Conservation (phyloP, 2,113 vertebrate species). For the Nothobranchius furzeri region DNA sequence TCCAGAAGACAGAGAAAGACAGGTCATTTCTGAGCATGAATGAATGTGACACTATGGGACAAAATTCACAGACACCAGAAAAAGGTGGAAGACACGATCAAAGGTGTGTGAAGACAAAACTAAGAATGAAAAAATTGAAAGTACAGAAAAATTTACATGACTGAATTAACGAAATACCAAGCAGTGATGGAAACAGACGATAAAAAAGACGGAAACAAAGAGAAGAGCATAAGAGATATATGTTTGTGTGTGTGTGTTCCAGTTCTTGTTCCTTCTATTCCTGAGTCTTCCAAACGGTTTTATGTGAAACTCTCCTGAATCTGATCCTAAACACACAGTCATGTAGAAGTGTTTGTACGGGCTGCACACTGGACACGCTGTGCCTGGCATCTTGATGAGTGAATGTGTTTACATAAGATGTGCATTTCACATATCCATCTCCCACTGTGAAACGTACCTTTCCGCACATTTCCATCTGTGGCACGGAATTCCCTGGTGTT, state of each 20-base stretch:
- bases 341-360: constrained; percentile 24
- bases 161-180: constrained; percentile 53
- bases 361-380: constrained; percentile 26
- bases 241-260: constrained; percentile 35
- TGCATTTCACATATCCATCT: constrained; percentile 40
- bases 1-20: constrained; percentile 71
- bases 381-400: constrained; percentile 41
- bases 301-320: neutral
- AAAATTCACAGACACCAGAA: constrained; percentile 34
- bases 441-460: constrained; percentile 81
- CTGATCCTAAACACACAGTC: neutral
- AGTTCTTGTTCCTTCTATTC: constrained; percentile 12
- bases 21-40: constrained; percentile 62
- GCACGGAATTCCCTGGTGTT: constrained; percentile 90
- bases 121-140: constrained; percentile 25
- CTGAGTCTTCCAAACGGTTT: constrained; percentile 14
- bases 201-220: constrained; percentile 61
- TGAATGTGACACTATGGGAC: constrained; percentile 43
- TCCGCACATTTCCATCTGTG: constrained; percentile 90
- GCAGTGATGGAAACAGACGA: constrained; percentile 58
- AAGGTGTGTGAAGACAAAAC: constrained; percentile 24
- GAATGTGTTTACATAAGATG: constrained; percentile 41
- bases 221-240: constrained; percentile 62
- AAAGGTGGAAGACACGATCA: constrained; percentile 37
- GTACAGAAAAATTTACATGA: constrained; percentile 46